Conservation (phyloP, 2,888 invertebrate genomes). For the Leptura quadrifasciata region DNA sequence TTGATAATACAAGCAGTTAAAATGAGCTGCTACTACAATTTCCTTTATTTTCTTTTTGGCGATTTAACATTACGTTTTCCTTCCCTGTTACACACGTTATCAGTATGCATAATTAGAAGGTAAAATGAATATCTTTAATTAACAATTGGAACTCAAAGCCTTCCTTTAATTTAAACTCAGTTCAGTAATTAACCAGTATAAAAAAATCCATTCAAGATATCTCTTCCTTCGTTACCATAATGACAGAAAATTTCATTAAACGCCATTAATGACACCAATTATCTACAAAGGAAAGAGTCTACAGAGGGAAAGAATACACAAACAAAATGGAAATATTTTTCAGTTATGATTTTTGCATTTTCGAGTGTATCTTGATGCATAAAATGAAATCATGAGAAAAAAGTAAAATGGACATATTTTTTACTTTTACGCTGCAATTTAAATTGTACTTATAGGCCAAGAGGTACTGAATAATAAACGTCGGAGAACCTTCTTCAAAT, state of each 20-base stretch:
- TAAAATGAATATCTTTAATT: background rate
- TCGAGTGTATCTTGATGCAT: too few species aligned
- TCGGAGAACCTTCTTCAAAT: too few species aligned
- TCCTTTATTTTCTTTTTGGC: background rate
- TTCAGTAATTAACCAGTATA: background rate
- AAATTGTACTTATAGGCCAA: too few species aligned
- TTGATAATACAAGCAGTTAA: background rate
- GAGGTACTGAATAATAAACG: too few species aligned
- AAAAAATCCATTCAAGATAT: background rate
- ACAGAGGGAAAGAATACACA: too few species aligned
- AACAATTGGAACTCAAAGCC: background rate
- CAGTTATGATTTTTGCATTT: too few species aligned
- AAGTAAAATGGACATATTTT: too few species aligned
- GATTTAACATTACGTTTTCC: background rate
- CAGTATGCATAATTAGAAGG: background rate
- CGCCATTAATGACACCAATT: background rate
- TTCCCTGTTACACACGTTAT: background rate
- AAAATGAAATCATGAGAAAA: too few species aligned
- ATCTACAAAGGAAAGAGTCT: too few species aligned
- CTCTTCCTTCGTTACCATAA: background rate
- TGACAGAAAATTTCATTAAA: background rate
- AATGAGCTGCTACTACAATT: slow-evolving; percentile 6
- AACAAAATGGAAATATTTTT: too few species aligned
- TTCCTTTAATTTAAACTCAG: background rate
- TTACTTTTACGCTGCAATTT: too few species aligned